These are phyloP conservation scores for Cheilosia soror DNA, from an alignment of 2,888 invertebrate species.

Conservation along the genomic window DNA sequence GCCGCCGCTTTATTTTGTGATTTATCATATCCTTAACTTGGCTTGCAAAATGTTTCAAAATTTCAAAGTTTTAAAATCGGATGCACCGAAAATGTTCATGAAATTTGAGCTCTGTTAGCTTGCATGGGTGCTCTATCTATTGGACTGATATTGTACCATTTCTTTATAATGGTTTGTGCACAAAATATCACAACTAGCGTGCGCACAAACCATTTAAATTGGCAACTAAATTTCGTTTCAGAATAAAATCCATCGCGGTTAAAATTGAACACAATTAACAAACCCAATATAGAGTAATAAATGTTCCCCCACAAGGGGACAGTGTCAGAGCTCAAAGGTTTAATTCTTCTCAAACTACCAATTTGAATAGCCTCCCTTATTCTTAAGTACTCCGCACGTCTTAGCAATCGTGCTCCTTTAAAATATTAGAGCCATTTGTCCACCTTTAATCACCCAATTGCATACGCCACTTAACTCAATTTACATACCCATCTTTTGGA, in stretches of 20 bases:
- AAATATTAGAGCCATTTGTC: slow-evolving; percentile 71
- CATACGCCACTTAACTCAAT: slow-evolving; percentile 72
- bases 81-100: no score
- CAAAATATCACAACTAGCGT: neutral
- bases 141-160: no score
- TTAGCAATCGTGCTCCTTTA: slow-evolving; percentile 39
- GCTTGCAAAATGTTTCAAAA: no score
- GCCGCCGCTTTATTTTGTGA: no score
- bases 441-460: slow-evolving; percentile 74
- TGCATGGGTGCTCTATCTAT: no score
- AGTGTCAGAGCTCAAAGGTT: neutral
- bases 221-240: no score
- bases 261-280: neutral
- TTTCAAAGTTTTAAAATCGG: no score
- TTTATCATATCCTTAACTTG: no score
- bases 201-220: neutral
- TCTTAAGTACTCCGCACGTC: neutral
- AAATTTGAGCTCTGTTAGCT: no score
- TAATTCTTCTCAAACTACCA: slow-evolving; percentile 2
- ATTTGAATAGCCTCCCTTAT: neutral
- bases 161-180: no score
- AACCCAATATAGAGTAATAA: neutral
- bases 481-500: slow-evolving; percentile 65
- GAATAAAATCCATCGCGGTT: no score
- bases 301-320: neutral